Evolutionary conservation across 2,888 invertebrate genomes (phyloP).

Genomic region (Lasioglossum pauxillum): DNA sequence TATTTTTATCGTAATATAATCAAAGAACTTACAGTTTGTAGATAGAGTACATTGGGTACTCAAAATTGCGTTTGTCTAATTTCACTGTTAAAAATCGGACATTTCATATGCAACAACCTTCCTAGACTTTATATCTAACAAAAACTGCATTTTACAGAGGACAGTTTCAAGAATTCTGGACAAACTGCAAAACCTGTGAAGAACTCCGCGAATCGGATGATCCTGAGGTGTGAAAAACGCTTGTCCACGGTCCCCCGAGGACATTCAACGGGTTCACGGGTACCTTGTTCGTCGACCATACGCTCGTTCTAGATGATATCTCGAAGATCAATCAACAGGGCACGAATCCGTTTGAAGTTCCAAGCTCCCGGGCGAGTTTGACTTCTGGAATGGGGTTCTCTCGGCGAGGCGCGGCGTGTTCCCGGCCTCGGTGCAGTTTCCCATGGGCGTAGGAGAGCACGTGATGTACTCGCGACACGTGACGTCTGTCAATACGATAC

Average conservation of each 20-base stretch:
- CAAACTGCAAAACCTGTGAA: neutral
- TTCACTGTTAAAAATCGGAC: too few relatives aligned
- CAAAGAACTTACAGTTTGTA: too few relatives aligned
- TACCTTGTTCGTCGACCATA: neutral
- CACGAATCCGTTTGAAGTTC: neutral
- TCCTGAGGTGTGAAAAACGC: neutral
- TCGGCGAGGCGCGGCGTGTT: neutral
- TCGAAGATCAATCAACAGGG: neutral
- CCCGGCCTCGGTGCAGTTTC: constrained; percentile 51
- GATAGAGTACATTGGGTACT: too few relatives aligned
- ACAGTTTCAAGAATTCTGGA: too few relatives aligned
- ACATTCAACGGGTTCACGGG: neutral
- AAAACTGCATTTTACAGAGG: too few relatives aligned
- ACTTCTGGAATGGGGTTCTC: constrained; percentile 1
- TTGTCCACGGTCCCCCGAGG: neutral
- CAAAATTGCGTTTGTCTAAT: too few relatives aligned
- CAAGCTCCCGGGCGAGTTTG: constrained; percentile 2
- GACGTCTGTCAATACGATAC: constrained; percentile 80
- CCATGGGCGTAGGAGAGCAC: constrained; percentile 64
- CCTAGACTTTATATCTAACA: neutral
- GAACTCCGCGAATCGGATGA: neutral
- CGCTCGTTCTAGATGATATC: neutral
- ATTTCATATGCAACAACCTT: too few relatives aligned
- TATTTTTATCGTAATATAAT: too few relatives aligned
- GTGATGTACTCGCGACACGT: constrained; percentile 73